A percentile compares a stretch with the other conserved stretches of the same genome.
phyloP scores from a whole-genome alignment of 2,888 invertebrate species.

The Rhamnusium bicolor region DNA sequence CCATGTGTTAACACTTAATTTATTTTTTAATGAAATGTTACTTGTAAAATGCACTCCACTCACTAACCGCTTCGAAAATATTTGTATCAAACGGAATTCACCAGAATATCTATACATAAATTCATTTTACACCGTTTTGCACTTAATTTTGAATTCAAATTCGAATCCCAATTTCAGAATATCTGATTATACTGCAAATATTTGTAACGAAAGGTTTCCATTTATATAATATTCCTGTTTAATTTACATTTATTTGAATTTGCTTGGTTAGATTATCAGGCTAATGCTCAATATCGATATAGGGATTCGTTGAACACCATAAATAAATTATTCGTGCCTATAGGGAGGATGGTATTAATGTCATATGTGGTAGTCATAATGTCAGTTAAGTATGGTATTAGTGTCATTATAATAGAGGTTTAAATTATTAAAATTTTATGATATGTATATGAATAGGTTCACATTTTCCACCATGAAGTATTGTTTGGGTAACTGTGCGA shows the following conservation, averaged over 20 bases:
- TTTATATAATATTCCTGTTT: slow-evolving; percentile 13
- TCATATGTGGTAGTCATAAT: neutral
- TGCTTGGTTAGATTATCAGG: neutral
- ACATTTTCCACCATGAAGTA: neutral
- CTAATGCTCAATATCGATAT: slow-evolving; percentile 2
- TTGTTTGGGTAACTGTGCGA: neutral
- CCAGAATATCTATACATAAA: slow-evolving; percentile 10
- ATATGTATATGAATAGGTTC: neutral
- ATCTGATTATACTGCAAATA: slow-evolving; percentile 1
- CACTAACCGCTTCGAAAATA: neutral
- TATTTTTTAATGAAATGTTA: neutral
- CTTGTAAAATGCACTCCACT: neutral
- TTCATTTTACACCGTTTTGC: slow-evolving; percentile 22
- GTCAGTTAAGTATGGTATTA: slow-evolving; percentile 13
- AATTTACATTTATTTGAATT: slow-evolving; percentile 26
- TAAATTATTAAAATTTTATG: slow-evolving; percentile 11
- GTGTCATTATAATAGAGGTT: slow-evolving; percentile 8
- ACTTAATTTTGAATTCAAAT: slow-evolving; percentile 13
- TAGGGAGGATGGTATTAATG: neutral
- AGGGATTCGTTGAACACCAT: neutral
- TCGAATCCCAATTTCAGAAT: neutral
- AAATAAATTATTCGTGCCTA: slow-evolving; percentile 14
- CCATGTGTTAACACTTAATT: too few species aligned
- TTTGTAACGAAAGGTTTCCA: neutral
- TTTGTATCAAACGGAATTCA: neutral